Evolutionary conservation across 1,140 invertebrate genomes (phyloP).

Genomic region (Monomorium pharaonis): DNA sequence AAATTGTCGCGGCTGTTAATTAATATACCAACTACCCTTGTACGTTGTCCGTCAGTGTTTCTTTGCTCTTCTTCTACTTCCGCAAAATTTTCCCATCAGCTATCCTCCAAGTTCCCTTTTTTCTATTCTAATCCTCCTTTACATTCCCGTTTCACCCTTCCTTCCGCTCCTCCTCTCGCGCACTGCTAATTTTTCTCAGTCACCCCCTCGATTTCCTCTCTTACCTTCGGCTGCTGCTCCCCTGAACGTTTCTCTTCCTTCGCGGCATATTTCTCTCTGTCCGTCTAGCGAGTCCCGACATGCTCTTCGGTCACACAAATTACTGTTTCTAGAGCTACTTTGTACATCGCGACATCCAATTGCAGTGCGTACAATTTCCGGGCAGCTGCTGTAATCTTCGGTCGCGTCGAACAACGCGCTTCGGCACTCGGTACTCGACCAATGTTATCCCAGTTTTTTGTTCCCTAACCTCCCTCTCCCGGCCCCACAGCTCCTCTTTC

Average conservation of each 20-base stretch:
- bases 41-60: neutral
- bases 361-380: neutral
- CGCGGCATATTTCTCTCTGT: slow-evolving; percentile 39
- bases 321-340: slow-evolving; percentile 44
- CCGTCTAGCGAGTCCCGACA: neutral
- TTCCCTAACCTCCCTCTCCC: neutral
- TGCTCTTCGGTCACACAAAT: slow-evolving; percentile 42
- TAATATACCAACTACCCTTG: neutral
- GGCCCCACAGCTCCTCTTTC: neutral
- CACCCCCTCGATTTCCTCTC: slow-evolving; percentile 29
- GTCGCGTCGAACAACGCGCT: slow-evolving; percentile 38
- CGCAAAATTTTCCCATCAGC: slow-evolving; percentile 32
- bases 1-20: neutral
- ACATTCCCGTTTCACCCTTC: neutral
- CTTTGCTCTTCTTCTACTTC: neutral
- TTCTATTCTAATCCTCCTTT: neutral
- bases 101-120: neutral
- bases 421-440: slow-evolving; percentile 13
- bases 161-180: neutral
- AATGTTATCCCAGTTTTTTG: slow-evolving; percentile 39
- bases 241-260: neutral
- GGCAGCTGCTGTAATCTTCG: slow-evolving; percentile 40
- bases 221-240: slow-evolving; percentile 9
- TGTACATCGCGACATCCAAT: slow-evolving; percentile 25
- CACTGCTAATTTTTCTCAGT: slow-evolving; percentile 50